These are phyloP conservation scores for Tetragonula clypearis DNA, from an alignment of 1,140 invertebrate genomes.

Conservation along the genomic window DNA sequence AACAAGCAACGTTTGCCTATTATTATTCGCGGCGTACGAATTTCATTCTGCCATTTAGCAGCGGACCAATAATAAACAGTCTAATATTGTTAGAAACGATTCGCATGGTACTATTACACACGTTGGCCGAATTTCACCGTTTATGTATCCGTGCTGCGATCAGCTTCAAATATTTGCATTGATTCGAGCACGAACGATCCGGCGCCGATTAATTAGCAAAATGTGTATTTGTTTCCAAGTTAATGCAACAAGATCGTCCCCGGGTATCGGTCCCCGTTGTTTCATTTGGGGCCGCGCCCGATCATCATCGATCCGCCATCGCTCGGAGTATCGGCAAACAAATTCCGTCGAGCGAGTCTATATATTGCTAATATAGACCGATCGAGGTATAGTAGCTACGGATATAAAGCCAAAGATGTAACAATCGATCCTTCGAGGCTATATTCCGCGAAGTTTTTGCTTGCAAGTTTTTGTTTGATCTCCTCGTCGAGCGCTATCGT, in stretches of 20 bases:
- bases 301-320: neutral
- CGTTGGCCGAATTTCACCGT: neutral
- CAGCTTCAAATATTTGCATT: constrained; percentile 27
- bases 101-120: neutral
- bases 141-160: neutral
- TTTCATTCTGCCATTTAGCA: neutral
- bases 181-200: neutral
- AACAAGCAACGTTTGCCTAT: neutral
- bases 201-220: constrained; percentile 31
- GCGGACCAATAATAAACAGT: neutral
- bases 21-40: neutral
- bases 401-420: neutral
- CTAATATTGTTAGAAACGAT: constrained; percentile 11
- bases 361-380: neutral
- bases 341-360: neutral
- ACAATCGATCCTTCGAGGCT: neutral
- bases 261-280: constrained; percentile 1
- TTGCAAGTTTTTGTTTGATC: neutral
- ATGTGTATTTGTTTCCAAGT: constrained; percentile 22
- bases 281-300: neutral
- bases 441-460: neutral
- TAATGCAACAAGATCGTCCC: constrained; percentile 11
- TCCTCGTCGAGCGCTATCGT: neutral
- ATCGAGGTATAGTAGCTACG: neutral
- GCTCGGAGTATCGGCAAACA: neutral